Evolutionary conservation across 2,113 vertebrate species (phyloP).

Genomic region (Neopipo cinnamomea): DNA sequence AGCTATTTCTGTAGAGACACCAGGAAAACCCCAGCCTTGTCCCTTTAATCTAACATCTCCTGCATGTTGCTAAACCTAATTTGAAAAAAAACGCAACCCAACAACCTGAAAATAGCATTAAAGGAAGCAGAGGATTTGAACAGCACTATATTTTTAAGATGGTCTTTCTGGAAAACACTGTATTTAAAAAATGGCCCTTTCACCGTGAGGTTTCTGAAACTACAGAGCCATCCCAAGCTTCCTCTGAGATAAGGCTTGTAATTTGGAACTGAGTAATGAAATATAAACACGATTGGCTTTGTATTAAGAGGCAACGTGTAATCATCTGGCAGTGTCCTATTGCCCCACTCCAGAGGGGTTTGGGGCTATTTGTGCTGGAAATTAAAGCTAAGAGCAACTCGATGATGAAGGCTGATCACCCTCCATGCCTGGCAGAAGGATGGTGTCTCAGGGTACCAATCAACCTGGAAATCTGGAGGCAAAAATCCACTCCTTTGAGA

Average conservation of each 20-base stretch:
- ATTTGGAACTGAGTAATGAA: slow-evolving; percentile 59
- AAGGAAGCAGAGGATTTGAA: slow-evolving; percentile 76
- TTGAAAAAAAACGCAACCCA: slow-evolving; percentile 10
- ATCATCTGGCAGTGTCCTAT: not conserved
- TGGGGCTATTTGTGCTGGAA: not conserved
- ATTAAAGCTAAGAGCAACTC: not conserved
- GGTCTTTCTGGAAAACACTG: slow-evolving; percentile 66
- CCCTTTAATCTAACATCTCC: slow-evolving; percentile 75
- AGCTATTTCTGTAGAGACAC: slow-evolving; percentile 70
- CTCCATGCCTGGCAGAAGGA: not conserved
- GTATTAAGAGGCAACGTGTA: slow-evolving; percentile 28
- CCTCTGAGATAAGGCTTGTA: slow-evolving; percentile 64
- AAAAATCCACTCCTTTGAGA: not conserved
- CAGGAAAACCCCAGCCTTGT: slow-evolving; percentile 65
- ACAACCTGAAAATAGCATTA: slow-evolving; percentile 76
- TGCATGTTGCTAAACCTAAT: slow-evolving; percentile 65
- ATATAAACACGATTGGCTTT: slow-evolving; percentile 6
- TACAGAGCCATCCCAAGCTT: slow-evolving; percentile 27
- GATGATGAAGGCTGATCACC: not conserved
- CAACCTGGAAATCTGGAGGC: not conserved
- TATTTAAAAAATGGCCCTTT: slow-evolving; percentile 60
- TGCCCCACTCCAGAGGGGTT: not conserved
- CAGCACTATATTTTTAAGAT: slow-evolving; percentile 72
- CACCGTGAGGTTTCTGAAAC: slow-evolving; percentile 54
- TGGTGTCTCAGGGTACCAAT: not conserved